Evolutionary conservation across 2,113 vertebrate species (phyloP).

Genomic region (Ovis canadensis): DNA sequence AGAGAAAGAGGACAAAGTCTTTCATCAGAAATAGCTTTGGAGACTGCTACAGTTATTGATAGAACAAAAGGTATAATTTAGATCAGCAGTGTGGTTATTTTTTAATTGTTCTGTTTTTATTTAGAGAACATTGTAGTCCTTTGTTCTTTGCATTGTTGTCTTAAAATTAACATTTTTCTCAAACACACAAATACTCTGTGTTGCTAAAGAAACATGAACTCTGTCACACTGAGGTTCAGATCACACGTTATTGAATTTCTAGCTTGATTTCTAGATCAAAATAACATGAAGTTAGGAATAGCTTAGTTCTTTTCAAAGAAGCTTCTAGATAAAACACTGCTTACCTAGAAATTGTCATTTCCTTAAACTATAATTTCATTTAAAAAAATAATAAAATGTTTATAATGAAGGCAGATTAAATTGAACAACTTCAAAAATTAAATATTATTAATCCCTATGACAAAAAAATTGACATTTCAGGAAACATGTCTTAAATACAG

Average conservation of each 20-base stretch:
- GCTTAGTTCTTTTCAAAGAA: not conserved
- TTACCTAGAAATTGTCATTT: not conserved
- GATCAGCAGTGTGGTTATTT: not conserved
- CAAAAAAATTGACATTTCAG: not conserved
- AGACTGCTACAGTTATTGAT: constrained; percentile 12
- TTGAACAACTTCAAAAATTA: not conserved
- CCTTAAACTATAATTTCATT: not conserved
- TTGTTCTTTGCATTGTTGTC: not conserved
- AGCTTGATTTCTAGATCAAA: not conserved
- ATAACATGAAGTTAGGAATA: not conserved
- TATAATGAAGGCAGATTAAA: not conserved
- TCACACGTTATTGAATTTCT: not conserved
- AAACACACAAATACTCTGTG: not conserved
- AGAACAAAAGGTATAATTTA: constrained; percentile 34
- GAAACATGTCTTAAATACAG: not conserved
- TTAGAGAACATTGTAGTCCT: not conserved
- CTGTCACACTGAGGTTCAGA: not conserved
- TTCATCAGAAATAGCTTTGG: constrained; percentile 19
- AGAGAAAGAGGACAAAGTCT: not conserved
- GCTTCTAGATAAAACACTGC: not conserved
- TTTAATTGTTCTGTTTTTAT: constrained; percentile 31
- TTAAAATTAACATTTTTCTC: not conserved
- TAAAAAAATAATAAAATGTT: not conserved
- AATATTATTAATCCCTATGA: not conserved
- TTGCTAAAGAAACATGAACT: not conserved